phyloP scores from a whole-genome alignment of 2,113 vertebrate species.

The Epinephelus moara region DNA sequence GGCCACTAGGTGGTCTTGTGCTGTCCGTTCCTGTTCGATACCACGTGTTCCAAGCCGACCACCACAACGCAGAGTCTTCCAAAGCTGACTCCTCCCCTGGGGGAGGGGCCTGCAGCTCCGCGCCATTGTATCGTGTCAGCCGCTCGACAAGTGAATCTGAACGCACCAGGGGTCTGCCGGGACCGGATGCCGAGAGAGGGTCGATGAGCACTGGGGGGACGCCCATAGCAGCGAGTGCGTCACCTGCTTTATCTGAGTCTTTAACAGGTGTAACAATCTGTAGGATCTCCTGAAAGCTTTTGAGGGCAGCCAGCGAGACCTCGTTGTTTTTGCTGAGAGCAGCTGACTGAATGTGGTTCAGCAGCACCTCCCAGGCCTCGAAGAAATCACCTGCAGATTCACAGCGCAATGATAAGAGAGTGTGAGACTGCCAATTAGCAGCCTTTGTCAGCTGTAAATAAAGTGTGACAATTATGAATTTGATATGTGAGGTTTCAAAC shows the following conservation, averaged over 20 bases:
- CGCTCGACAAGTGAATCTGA: constrained; percentile 94
- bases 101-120: constrained; percentile 78
- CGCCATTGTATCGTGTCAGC: constrained; percentile 86
- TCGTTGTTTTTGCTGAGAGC: constrained; percentile 99
- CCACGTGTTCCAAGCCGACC: constrained; percentile 99
- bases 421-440: not conserved
- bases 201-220: constrained; percentile 89
- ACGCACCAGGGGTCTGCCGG: constrained; percentile 90
- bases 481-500: not conserved
- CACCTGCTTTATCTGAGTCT: constrained; percentile 90
- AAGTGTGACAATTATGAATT: not conserved
- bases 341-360: constrained; percentile 98
- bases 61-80: constrained; percentile 96
- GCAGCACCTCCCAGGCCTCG: constrained; percentile 97
- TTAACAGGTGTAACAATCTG: constrained; percentile 94
- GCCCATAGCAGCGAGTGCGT: constrained; percentile 87
- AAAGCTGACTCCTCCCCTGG: constrained; percentile 89
- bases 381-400: constrained; percentile 92
- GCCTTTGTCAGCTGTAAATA: not conserved
- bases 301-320: constrained; percentile 96
- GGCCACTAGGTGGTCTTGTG: constrained; percentile 89
- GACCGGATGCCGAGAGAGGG: constrained; percentile 87
- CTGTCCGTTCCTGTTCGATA: constrained; percentile 95
- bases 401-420: constrained; percentile 20
- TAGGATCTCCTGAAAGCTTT: constrained; percentile 99